phyloP scores from a whole-genome alignment of 2,888 invertebrate species.

The Conomelus anceps region DNA sequence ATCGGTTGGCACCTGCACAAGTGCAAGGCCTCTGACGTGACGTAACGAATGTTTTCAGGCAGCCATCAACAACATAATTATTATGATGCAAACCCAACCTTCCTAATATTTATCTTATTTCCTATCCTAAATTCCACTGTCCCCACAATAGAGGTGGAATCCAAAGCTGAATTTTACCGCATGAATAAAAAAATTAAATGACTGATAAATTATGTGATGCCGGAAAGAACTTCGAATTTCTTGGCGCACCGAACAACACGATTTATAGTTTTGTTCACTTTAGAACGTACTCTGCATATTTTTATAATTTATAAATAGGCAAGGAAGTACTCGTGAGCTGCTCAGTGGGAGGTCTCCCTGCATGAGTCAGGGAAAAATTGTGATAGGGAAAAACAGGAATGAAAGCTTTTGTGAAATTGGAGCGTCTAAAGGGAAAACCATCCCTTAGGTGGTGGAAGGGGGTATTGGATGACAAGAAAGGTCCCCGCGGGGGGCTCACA shows the following conservation, averaged over 20 bases:
- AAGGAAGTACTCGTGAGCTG: not conserved
- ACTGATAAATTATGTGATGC: not conserved
- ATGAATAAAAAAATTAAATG: not conserved
- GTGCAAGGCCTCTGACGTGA: too few species aligned
- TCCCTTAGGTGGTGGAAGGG: not conserved
- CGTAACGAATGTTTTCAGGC: too few species aligned
- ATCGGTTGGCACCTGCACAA: too few species aligned
- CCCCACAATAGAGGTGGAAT: too few species aligned
- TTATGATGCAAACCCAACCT: too few species aligned
- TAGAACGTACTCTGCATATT: not conserved
- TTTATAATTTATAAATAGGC: not conserved
- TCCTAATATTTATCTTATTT: too few species aligned
- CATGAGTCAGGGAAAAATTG: not conserved
- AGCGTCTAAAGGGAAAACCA: not conserved
- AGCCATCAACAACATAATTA: too few species aligned
- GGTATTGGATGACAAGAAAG: not conserved
- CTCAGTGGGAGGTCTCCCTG: not conserved
- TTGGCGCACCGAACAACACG: not conserved
- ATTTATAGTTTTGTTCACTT: not conserved
- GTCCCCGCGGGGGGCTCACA: not conserved
- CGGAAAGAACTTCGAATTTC: not conserved
- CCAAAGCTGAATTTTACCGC: not conserved
- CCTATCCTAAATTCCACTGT: too few species aligned
- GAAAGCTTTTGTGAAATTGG: not conserved
- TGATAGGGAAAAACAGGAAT: not conserved